Evolutionary conservation across 1,140 invertebrate species (phyloP).

Genomic region (Drosophila erecta): DNA sequence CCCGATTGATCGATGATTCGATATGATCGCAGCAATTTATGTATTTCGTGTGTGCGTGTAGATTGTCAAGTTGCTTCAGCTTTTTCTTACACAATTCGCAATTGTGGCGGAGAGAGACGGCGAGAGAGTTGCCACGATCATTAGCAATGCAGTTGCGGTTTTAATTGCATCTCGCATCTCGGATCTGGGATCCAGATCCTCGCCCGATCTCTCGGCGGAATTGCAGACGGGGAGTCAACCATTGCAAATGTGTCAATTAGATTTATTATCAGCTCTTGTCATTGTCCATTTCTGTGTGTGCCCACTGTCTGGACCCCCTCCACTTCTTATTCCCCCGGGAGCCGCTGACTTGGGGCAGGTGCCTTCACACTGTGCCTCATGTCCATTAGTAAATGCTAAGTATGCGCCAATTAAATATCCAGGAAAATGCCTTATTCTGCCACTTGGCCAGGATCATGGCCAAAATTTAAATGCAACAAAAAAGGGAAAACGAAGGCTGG

Average conservation of each 20-base stretch:
- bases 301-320: conserved; percentile 18
- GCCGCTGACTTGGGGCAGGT: conserved; percentile 51
- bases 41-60: conserved; percentile 70
- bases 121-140: conserved; percentile 33
- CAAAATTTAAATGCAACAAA: conserved; percentile 75
- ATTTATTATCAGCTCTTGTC: conserved; percentile 82
- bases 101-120: conserved; percentile 4
- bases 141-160: conserved; percentile 70
- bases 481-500: conserved; percentile 35
- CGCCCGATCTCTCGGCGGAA: conserved; percentile 20
- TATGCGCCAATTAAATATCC: conserved; percentile 77
- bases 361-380: conserved; percentile 70
- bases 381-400: conserved; percentile 82
- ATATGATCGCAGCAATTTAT: conserved; percentile 77
- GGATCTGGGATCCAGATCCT: conserved; percentile 31
- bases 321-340: conserved; percentile 26
- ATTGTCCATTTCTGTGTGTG: conserved; percentile 47
- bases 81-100: conserved; percentile 25
- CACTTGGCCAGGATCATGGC: conserved; percentile 49
- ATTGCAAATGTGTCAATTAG: conserved; percentile 84
- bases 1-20: conserved; percentile 65
- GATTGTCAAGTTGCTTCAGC: conserved; percentile 71
- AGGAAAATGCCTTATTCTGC: conserved; percentile 64
- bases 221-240: conserved; percentile 49
- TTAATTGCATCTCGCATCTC: conserved; percentile 64